Evolutionary conservation across 2,113 vertebrate genomes (phyloP).

Genomic region (Microtus richardsoni): DNA sequence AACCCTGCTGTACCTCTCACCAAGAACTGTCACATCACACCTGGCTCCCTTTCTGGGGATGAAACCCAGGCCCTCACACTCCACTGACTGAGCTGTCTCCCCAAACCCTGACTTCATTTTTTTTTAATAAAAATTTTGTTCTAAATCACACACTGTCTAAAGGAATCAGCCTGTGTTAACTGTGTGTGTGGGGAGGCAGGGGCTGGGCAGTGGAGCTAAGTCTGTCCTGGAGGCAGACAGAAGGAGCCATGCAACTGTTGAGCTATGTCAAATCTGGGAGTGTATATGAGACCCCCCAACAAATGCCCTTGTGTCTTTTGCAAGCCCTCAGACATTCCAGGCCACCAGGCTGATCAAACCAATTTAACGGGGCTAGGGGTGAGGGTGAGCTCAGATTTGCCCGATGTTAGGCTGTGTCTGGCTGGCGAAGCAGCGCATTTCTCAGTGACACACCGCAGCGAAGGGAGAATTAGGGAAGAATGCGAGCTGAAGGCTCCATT

Average conservation of each 20-base stretch:
- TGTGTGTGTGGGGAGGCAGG: not conserved
- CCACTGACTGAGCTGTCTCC: not conserved
- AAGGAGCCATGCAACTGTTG: slow-evolving; percentile 79
- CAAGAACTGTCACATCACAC: not conserved
- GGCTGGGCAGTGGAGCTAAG: not conserved
- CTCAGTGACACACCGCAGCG: slow-evolving; percentile 71
- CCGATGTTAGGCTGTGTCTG: slow-evolving; percentile 81
- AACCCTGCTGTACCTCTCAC: not conserved
- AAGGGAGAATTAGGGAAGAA: slow-evolving; percentile 69
- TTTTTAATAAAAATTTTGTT: slow-evolving; percentile 1
- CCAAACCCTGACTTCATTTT: not conserved
- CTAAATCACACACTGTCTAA: slow-evolving; percentile 46
- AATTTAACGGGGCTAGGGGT: slow-evolving; percentile 87
- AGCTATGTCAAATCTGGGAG: slow-evolving; percentile 84
- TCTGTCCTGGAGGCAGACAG: slow-evolving; percentile 63
- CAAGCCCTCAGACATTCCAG: slow-evolving; percentile 87
- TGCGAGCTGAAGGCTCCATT: slow-evolving; percentile 64
- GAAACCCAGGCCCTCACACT: not conserved
- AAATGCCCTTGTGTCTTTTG: slow-evolving; percentile 84
- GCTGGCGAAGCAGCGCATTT: slow-evolving; percentile 77
- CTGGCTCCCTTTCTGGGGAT: not conserved
- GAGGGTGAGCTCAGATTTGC: slow-evolving; percentile 85
- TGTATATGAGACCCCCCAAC: slow-evolving; percentile 81
- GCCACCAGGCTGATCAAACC: slow-evolving; percentile 88
- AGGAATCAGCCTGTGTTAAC: not conserved